Percentiles rank a stretch among this genome's conserved stretches.
Conservation (phyloP, 2,113 vertebrate genomes). For the Seriola dumerili region DNA sequence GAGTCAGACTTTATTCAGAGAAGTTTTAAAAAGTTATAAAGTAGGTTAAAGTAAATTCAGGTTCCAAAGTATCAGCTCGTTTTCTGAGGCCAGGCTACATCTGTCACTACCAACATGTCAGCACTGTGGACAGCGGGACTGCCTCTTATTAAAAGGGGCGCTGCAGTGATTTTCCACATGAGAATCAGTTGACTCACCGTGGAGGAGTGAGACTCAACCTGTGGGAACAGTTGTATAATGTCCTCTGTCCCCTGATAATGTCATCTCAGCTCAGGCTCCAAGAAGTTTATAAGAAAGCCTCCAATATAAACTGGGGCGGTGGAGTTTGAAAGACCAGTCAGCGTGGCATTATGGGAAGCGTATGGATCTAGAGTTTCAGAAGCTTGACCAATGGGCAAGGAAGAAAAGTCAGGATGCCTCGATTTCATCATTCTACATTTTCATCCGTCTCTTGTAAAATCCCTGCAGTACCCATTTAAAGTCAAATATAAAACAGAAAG, state of each 20-base stretch:
- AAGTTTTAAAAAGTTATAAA: conserved; percentile 40
- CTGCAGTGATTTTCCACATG: conserved; percentile 51
- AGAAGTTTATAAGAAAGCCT: not conserved
- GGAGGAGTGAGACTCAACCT: conserved; percentile 5
- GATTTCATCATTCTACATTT: not conserved
- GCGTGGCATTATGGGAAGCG: not conserved
- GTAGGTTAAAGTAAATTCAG: conserved; percentile 39
- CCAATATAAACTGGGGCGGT: not conserved
- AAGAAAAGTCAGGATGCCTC: not conserved
- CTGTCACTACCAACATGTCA: conserved; percentile 14
- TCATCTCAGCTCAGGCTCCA: not conserved
- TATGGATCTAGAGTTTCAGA: not conserved
- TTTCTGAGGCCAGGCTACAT: conserved; percentile 30
- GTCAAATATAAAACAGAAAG: not conserved
- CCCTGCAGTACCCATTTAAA: not conserved
- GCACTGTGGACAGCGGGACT: conserved; percentile 40
- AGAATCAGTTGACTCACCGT: conserved; percentile 24
- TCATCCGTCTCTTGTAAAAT: not conserved
- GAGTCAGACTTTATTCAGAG: conserved; percentile 31
- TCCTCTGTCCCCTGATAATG: conserved; percentile 16
- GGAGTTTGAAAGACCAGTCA: not conserved
- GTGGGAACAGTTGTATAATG: conserved; percentile 14
- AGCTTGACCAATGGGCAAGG: not conserved
- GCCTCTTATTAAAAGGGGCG: conserved; percentile 30
- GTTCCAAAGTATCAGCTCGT: conserved; percentile 19